Conservation (phyloP, 2,888 invertebrate genomes). For the Baccha elongata region DNA sequence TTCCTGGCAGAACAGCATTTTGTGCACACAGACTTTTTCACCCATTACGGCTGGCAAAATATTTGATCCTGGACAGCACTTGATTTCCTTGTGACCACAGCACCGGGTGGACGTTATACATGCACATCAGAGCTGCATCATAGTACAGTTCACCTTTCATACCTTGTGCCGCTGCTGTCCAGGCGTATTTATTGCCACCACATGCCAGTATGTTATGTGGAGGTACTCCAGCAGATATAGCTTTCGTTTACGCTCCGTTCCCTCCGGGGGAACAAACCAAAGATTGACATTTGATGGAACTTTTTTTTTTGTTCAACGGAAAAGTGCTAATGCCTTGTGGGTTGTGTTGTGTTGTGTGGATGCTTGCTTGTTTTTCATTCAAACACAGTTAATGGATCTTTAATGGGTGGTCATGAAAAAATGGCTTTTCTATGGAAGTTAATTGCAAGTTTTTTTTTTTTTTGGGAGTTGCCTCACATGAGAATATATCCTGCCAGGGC, state of each 20-base stretch:
- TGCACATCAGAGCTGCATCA: slow-evolving; percentile 58
- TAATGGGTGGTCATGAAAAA: slow-evolving; percentile 65
- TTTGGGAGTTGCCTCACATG: background rate
- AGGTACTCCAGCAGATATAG: slow-evolving; percentile 2
- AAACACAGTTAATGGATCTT: slow-evolving; percentile 71
- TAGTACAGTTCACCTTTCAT: slow-evolving; percentile 64
- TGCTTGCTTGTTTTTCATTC: slow-evolving; percentile 54
- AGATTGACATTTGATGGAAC: slow-evolving; percentile 73
- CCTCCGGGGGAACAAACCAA: slow-evolving; percentile 60
- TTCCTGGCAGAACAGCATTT: slow-evolving; percentile 62
- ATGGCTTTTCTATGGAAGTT: slow-evolving; percentile 55
- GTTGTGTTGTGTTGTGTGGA: slow-evolving; percentile 26
- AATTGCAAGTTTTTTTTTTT: slow-evolving; percentile 62
- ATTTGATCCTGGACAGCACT: slow-evolving; percentile 74
- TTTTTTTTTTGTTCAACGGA: slow-evolving; percentile 37
- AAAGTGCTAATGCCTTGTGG: slow-evolving; percentile 38
- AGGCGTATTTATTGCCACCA: slow-evolving; percentile 71
- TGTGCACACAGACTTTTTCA: slow-evolving; percentile 67
- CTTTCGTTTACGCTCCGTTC: slow-evolving; percentile 15
- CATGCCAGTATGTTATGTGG: slow-evolving; percentile 44
- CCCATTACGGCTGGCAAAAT: slow-evolving; percentile 69
- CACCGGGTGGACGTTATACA: slow-evolving; percentile 68
- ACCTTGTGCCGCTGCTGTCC: slow-evolving; percentile 61
- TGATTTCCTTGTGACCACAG: slow-evolving; percentile 73
- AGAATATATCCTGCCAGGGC: slow-evolving; percentile 27